Evolutionary conservation across 2,797 vertebrate genomes (phyloP).

Genomic region (Xenopus petersii): DNA sequence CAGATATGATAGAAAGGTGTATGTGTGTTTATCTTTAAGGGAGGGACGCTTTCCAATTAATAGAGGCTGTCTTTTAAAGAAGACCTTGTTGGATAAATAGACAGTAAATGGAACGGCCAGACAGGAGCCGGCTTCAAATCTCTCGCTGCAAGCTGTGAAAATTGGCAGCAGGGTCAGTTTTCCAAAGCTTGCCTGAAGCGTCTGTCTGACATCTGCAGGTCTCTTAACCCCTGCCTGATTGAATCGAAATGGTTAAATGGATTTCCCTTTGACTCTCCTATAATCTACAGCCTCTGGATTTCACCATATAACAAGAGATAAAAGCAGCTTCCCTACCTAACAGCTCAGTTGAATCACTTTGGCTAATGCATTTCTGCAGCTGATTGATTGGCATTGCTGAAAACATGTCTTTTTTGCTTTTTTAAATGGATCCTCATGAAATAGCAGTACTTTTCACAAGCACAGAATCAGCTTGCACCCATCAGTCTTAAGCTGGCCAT

Average conservation of each 20-base stretch:
- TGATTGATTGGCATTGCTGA: background rate
- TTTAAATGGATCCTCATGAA: too few species aligned
- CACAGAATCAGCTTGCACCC: too few species aligned
- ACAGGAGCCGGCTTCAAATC: conserved; percentile 48
- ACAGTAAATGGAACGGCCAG: conserved; percentile 47
- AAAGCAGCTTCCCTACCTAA: too few species aligned
- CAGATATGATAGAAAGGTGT: conserved; percentile 23
- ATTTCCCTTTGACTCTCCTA: background rate
- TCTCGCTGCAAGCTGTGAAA: conserved; percentile 40
- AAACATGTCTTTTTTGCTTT: background rate
- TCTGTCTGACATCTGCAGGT: conserved; percentile 10
- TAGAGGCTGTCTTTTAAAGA: conserved; percentile 27
- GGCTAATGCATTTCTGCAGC: background rate
- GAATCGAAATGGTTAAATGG: background rate
- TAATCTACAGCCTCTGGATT: background rate
- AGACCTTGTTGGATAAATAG: conserved; percentile 41
- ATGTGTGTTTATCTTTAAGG: conserved; percentile 44
- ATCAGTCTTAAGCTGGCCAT: too few species aligned
- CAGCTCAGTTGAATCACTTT: too few species aligned
- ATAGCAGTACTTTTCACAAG: too few species aligned
- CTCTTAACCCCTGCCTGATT: conserved; percentile 12
- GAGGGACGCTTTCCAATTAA: conserved; percentile 1
- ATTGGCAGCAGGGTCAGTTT: conserved; percentile 13
- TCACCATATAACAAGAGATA: too few species aligned
- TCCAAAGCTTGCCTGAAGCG: background rate